Percentiles rank a stretch among this genome's conserved stretches.
Conservation (phyloP, 2,113 vertebrate genomes). For the Cinclus mexicanus region DNA sequence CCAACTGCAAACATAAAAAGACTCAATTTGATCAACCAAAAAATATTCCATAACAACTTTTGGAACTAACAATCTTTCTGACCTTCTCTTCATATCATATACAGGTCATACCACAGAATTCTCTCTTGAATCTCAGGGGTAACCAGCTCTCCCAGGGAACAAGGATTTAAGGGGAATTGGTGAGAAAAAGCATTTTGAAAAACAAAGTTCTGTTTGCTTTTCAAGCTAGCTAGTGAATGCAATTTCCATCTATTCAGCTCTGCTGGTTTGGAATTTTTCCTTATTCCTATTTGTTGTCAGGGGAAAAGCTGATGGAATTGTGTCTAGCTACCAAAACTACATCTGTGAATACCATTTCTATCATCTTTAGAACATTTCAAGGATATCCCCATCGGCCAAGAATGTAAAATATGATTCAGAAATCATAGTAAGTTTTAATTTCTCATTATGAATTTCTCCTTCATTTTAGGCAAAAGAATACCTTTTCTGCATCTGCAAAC, state of each 20-base stretch:
- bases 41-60: neutral
- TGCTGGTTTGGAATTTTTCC: neutral
- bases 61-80: neutral
- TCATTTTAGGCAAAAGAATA: neutral
- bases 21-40: neutral
- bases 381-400: neutral
- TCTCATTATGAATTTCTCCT: neutral
- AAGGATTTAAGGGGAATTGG: neutral
- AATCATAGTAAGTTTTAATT: neutral
- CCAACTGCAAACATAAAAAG: neutral
- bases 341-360: slow-evolving; percentile 1
- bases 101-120: neutral
- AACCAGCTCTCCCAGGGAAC: neutral
- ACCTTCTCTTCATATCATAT: neutral
- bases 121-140: neutral
- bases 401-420: neutral
- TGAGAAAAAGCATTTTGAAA: neutral
- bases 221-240: neutral
- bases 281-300: neutral
- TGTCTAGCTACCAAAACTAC: neutral
- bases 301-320: neutral
- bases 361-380: neutral
- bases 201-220: neutral
- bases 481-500: neutral
- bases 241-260: neutral